These are phyloP conservation scores for Neomorphus geoffroyi DNA, from an alignment of 2,797 vertebrate genomes.

Conservation along the genomic window DNA sequence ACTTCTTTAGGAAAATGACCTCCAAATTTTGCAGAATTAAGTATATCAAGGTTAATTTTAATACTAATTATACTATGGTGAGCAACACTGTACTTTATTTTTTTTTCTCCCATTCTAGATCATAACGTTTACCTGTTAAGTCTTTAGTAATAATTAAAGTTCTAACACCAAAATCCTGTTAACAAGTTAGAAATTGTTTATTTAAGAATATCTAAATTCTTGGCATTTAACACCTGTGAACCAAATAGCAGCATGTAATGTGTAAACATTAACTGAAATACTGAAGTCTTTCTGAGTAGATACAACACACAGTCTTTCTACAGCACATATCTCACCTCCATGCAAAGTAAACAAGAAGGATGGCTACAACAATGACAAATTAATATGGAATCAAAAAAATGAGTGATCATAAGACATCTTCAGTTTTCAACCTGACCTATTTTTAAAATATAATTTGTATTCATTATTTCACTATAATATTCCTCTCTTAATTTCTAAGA, in stretches of 20 bases:
- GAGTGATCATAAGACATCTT: not conserved
- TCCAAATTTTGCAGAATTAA: not conserved
- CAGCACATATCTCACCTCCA: not conserved
- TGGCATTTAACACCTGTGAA: not conserved
- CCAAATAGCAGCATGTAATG: not conserved
- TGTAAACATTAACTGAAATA: not conserved
- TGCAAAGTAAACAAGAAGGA: not conserved
- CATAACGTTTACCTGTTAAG: not conserved
- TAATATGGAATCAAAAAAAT: not conserved
- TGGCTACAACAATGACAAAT: not conserved
- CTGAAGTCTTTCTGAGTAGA: not conserved
- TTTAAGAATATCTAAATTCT: not conserved
- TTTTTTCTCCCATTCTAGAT: not conserved
- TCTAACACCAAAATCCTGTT: not conserved
- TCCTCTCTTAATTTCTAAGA: not conserved
- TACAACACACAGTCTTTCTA: not conserved
- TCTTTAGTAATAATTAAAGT: not conserved
- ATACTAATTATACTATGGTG: not conserved
- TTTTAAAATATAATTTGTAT: not conserved
- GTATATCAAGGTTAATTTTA: not conserved
- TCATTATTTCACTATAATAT: not conserved
- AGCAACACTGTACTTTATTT: not conserved
- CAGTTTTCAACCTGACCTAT: not conserved
- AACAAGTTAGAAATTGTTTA: not conserved
- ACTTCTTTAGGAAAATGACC: not conserved